Conservation (phyloP, 2,113 vertebrate genomes). For the Oxygymnocypris stewartii region DNA sequence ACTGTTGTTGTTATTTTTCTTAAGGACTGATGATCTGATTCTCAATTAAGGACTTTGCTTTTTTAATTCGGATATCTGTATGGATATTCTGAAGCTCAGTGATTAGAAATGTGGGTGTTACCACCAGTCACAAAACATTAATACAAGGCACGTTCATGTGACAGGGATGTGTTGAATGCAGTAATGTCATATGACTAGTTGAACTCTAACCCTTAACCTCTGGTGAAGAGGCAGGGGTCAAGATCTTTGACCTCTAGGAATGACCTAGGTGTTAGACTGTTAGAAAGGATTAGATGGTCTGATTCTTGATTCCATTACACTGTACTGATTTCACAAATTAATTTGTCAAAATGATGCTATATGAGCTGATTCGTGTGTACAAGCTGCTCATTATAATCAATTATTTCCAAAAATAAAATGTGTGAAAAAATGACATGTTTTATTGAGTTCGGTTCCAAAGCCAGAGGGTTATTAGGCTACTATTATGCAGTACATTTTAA, state of each 20-base stretch:
- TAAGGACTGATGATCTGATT: neutral
- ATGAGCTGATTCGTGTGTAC: neutral
- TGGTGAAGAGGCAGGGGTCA: neutral
- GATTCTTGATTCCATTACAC: neutral
- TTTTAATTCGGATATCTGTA: slow-evolving; percentile 7
- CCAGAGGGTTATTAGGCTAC: neutral
- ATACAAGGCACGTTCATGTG: neutral
- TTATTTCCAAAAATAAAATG: slow-evolving; percentile 26
- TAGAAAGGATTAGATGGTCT: neutral
- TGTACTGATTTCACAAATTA: slow-evolving; percentile 3
- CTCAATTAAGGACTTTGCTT: neutral
- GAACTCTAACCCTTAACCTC: slow-evolving; percentile 5
- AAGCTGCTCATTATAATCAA: slow-evolving; percentile 12
- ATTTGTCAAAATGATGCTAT: neutral
- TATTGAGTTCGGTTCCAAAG: neutral
- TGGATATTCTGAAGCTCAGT: neutral
- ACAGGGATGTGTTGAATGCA: neutral
- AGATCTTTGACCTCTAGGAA: slow-evolving; percentile 17
- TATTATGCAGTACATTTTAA: neutral
- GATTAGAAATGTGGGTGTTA: neutral
- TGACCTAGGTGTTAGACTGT: neutral
- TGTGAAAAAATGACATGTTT: slow-evolving; percentile 24
- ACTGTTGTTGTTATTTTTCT: neutral
- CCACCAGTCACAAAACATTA: neutral
- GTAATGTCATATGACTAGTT: slow-evolving; percentile 14